Conservation (phyloP, 2,888 invertebrate species). For the Lithosia quadra region DNA sequence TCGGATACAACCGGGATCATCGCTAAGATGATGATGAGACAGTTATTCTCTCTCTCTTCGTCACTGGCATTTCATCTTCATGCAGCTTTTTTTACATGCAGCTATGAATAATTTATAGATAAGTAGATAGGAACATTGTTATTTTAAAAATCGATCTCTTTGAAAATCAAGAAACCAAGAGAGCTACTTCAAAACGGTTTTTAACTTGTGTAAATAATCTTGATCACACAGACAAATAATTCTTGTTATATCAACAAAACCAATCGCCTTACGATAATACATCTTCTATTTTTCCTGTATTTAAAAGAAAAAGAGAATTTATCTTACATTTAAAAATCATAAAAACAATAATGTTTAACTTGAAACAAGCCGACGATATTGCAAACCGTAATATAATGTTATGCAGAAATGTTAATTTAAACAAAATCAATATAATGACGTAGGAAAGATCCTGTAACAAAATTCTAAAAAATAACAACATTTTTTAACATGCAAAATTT, state of each 20-base stretch:
- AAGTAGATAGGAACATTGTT: background rate
- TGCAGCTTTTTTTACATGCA: too few relatives aligned
- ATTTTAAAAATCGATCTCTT: background rate
- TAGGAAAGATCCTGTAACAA: too few relatives aligned
- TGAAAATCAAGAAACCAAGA: background rate
- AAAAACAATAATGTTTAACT: conserved; percentile 10
- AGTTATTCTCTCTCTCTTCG: too few relatives aligned
- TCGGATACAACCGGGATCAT: too few relatives aligned
- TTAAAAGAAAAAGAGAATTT: background rate
- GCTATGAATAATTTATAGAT: background rate
- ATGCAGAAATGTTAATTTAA: conserved; percentile 9
- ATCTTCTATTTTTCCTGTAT: background rate
- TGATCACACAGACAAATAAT: background rate
- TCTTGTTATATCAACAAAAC: background rate
- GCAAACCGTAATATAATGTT: background rate
- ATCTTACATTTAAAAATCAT: background rate
- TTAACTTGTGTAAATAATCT: background rate
- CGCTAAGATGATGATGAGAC: too few relatives aligned
- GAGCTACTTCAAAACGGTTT: background rate
- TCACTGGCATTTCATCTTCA: too few relatives aligned
- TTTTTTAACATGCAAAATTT: too few relatives aligned
- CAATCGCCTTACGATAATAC: background rate
- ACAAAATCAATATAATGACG: background rate
- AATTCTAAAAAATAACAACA: too few relatives aligned
- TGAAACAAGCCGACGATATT: conserved; percentile 1